Evolutionary conservation across 2,888 invertebrate genomes (phyloP).

Genomic region (Rapana venosa): DNA sequence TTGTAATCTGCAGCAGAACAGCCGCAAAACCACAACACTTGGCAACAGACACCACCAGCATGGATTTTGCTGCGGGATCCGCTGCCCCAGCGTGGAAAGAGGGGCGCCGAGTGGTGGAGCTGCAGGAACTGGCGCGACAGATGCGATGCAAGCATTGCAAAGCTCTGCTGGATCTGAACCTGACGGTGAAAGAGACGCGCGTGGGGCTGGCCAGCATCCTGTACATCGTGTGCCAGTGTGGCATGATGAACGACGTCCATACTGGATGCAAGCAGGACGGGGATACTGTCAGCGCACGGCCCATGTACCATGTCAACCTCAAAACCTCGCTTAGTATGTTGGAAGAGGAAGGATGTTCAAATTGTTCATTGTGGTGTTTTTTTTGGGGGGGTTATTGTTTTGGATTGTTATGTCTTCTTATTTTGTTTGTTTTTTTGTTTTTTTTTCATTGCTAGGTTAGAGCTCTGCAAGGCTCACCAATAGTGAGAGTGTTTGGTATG

Average conservation of each 20-base stretch:
- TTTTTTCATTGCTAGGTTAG: neutral
- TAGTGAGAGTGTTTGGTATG: too few species aligned
- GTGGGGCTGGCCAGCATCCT: slow-evolving; percentile 34
- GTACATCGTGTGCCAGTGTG: slow-evolving; percentile 39
- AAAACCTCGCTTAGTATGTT: slow-evolving; percentile 37
- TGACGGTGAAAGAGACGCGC: slow-evolving; percentile 25
- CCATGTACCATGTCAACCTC: slow-evolving; percentile 36
- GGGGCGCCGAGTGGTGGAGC: slow-evolving; percentile 32
- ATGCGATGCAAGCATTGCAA: slow-evolving; percentile 38
- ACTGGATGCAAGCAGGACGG: slow-evolving; percentile 33
- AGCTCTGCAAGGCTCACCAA: too few species aligned
- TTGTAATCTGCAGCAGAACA: too few species aligned
- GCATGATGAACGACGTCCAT: slow-evolving; percentile 38
- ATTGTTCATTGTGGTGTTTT: neutral
- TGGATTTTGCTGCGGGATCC: neutral
- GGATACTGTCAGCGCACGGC: neutral
- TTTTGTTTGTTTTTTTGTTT: neutral
- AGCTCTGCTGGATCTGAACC: slow-evolving; percentile 37
- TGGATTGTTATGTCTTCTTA: neutral
- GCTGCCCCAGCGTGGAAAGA: neutral
- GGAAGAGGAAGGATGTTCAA: neutral
- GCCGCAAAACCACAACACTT: too few species aligned
- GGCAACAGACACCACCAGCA: neutral
- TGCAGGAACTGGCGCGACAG: slow-evolving; percentile 32
- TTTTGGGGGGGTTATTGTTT: neutral